Evolutionary conservation across 2,797 vertebrate species (phyloP).

Genomic region (Coreius guichenoti): DNA sequence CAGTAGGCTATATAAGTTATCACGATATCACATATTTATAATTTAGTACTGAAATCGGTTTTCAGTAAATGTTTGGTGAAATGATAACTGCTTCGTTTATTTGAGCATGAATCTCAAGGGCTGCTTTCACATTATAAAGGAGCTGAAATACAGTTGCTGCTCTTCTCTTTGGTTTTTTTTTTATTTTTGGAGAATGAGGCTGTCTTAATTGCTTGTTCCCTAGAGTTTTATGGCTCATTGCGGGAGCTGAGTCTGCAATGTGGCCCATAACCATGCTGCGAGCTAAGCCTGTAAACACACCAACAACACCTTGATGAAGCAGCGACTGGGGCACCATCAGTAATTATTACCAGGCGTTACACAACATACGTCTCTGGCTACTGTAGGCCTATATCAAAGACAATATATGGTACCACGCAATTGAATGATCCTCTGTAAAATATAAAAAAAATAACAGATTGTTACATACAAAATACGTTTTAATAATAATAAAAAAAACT

Average conservation of each 20-base stretch:
- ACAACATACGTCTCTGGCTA: neutral
- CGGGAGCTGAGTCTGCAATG: constrained; percentile 50
- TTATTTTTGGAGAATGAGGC: neutral
- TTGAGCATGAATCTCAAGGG: neutral
- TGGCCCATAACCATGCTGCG: constrained; percentile 1
- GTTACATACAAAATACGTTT: neutral
- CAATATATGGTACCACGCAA: neutral
- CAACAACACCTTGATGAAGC: neutral
- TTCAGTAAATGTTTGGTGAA: neutral
- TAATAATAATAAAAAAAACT: neutral
- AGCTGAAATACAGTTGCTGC: neutral
- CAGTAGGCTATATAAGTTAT: neutral
- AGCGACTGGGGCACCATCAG: neutral
- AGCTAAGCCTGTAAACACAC: constrained; percentile 32
- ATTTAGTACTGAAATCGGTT: neutral
- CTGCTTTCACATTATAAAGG: neutral
- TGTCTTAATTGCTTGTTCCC: constrained; percentile 22
- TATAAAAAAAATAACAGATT: neutral
- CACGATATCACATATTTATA: neutral
- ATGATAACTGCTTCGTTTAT: neutral
- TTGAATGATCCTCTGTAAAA: neutral
- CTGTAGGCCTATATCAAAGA: neutral
- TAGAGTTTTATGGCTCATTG: constrained; percentile 45
- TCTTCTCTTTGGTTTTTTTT: neutral
- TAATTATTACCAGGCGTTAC: constrained; percentile 23